Evolutionary conservation across 2,797 vertebrate genomes (phyloP).

Genomic region (Ciconia nigra): DNA sequence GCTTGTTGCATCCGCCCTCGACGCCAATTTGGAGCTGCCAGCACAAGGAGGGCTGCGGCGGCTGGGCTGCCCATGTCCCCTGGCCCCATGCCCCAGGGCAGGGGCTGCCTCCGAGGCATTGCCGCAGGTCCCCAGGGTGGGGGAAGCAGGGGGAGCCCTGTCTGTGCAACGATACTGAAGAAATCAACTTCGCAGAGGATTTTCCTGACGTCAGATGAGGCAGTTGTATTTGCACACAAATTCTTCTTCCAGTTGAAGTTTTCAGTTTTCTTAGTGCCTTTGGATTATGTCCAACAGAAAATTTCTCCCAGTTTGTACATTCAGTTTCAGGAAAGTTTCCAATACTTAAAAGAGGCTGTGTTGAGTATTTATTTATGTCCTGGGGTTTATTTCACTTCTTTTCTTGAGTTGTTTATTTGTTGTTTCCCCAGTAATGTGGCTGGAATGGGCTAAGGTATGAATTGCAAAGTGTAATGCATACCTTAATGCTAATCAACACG

Average conservation of each 20-base stretch:
- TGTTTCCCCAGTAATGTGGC: background rate
- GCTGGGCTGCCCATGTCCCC: background rate
- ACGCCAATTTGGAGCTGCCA: background rate
- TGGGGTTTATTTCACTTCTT: background rate
- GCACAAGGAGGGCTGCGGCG: background rate
- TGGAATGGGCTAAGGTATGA: background rate
- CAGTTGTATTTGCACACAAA: background rate
- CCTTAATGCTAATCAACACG: background rate
- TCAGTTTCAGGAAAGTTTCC: background rate
- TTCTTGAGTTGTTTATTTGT: background rate
- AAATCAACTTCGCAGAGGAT: background rate
- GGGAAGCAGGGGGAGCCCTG: background rate
- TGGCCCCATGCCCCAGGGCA: rapidly evolving
- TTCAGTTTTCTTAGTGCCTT: background rate
- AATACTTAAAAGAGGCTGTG: background rate
- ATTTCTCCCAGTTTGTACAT: background rate
- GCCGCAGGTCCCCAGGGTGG: rapidly evolving
- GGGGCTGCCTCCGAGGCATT: background rate
- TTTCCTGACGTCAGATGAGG: background rate
- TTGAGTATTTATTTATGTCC: background rate
- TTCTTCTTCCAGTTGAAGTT: background rate
- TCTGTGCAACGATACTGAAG: background rate
- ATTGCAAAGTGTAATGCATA: background rate
- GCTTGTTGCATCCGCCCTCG: background rate
- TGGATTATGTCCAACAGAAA: background rate